Conservation (phyloP, 2,888 invertebrate species). For the Drosophila barbarae region DNA sequence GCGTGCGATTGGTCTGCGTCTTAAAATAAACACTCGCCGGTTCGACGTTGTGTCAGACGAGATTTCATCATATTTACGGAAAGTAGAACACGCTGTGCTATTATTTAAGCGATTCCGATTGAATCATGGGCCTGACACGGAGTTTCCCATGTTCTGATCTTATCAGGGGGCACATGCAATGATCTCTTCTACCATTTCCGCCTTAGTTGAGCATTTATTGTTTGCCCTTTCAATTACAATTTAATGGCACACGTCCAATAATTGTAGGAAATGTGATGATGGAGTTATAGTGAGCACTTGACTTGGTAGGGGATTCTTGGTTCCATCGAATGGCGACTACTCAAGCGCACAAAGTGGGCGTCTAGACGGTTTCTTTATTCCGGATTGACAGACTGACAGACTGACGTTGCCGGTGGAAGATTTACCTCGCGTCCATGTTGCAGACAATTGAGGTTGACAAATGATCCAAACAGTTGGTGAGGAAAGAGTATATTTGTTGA, state of each 20-base stretch:
- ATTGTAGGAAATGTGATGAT: not conserved
- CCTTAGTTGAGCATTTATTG: slow-evolving; percentile 1
- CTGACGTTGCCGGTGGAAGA: slow-evolving; percentile 47
- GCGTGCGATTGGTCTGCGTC: slow-evolving; percentile 15
- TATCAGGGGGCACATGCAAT: slow-evolving; percentile 38
- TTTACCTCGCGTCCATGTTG: slow-evolving; percentile 41
- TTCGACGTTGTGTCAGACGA: slow-evolving; percentile 37
- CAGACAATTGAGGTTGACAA: slow-evolving; percentile 33
- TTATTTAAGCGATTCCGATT: slow-evolving; percentile 57
- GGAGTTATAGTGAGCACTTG: slow-evolving; percentile 3
- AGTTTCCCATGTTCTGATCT: slow-evolving; percentile 26
- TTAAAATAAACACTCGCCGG: slow-evolving; percentile 33
- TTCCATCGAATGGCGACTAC: slow-evolving; percentile 38
- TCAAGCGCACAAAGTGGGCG: slow-evolving; percentile 43
- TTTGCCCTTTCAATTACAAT: slow-evolving; percentile 17
- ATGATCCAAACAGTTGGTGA: slow-evolving; percentile 8
- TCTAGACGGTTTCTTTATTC: slow-evolving; percentile 11
- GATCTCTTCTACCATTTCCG: slow-evolving; percentile 22
- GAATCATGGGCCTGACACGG: slow-evolving; percentile 8
- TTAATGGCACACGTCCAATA: slow-evolving; percentile 11
- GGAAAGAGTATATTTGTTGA: not conserved
- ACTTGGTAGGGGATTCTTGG: slow-evolving; percentile 11
- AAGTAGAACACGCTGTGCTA: slow-evolving; percentile 44
- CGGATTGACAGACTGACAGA: slow-evolving; percentile 45
- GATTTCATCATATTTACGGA: slow-evolving; percentile 32